These are phyloP conservation scores for Zhuqinia jingwanae DNA, from an alignment of 2,888 invertebrate species.

Conservation along the genomic window DNA sequence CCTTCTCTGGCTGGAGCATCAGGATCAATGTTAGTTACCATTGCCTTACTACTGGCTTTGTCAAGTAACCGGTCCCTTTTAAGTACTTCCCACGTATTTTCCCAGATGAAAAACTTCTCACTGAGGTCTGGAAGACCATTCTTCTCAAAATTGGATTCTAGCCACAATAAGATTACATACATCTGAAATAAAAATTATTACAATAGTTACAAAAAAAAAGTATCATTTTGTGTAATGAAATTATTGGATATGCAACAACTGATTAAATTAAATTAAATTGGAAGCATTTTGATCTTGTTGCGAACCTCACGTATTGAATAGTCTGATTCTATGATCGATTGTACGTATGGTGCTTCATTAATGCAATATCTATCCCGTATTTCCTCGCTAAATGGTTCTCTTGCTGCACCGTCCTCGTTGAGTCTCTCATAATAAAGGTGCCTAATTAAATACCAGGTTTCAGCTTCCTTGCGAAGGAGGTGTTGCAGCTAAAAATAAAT, in stretches of 20 bases:
- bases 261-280: too few relatives aligned
- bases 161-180: constrained; percentile 73
- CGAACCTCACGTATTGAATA: constrained; percentile 74
- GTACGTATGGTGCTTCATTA: constrained; percentile 69
- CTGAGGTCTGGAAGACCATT: constrained; percentile 71
- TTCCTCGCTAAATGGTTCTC: constrained; percentile 41
- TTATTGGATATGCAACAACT: too few relatives aligned
- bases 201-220: background rate
- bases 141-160: constrained; percentile 71
- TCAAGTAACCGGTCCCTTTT: constrained; percentile 72
- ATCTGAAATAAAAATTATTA: constrained; percentile 68
- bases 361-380: constrained; percentile 68
- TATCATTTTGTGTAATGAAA: too few relatives aligned
- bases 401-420: constrained; percentile 21
- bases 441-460: constrained; percentile 76
- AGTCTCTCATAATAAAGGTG: constrained; percentile 69
- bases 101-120: constrained; percentile 76
- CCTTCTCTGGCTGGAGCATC: constrained; percentile 76
- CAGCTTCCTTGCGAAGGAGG: constrained; percentile 69
- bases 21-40: constrained; percentile 74
- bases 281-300: constrained; percentile 29
- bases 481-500: constrained; percentile 67
- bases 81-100: constrained; percentile 75
- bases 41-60: constrained; percentile 63
- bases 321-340: constrained; percentile 59